These are phyloP conservation scores for Trachelus stipa DNA, from an alignment of 2,888 invertebrate genomes.

Conservation along the genomic window DNA sequence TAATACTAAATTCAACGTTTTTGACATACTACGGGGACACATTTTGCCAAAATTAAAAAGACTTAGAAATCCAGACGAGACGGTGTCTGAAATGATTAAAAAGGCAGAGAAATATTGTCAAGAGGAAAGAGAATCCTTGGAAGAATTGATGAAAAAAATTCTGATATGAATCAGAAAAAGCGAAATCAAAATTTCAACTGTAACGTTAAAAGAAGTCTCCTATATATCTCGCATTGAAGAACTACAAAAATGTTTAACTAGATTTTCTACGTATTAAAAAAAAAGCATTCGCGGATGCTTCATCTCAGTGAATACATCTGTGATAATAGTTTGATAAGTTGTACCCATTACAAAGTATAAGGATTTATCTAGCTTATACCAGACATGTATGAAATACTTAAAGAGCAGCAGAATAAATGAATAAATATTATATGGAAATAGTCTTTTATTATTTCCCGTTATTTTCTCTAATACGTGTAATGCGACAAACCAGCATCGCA, in stretches of 20 bases:
- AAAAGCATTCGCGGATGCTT: not conserved
- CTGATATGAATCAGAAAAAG: not conserved
- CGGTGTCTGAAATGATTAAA: too few relatives aligned
- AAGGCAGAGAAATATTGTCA: too few relatives aligned
- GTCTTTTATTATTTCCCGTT: not conserved
- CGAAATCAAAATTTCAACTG: not conserved
- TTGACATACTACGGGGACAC: too few relatives aligned
- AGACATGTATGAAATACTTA: not conserved
- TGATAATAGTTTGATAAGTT: too few relatives aligned
- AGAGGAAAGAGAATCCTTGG: too few relatives aligned
- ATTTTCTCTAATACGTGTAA: not conserved
- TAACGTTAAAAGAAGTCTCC: not conserved
- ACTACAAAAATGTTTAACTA: too few relatives aligned
- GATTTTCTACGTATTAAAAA: not conserved
- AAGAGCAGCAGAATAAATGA: not conserved
- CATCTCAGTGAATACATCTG: too few relatives aligned
- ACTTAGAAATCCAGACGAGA: too few relatives aligned
- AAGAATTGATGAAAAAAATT: too few relatives aligned
- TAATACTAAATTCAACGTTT: too few relatives aligned
- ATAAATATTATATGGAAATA: slow-evolving; percentile 5
- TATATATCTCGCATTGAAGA: not conserved
- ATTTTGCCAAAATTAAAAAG: too few relatives aligned
- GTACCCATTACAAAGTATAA: not conserved
- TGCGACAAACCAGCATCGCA: slow-evolving; percentile 7
- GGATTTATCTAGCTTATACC: not conserved